Evolutionary conservation across 2,797 vertebrate species (phyloP).

Genomic region (Somateria mollissima): DNA sequence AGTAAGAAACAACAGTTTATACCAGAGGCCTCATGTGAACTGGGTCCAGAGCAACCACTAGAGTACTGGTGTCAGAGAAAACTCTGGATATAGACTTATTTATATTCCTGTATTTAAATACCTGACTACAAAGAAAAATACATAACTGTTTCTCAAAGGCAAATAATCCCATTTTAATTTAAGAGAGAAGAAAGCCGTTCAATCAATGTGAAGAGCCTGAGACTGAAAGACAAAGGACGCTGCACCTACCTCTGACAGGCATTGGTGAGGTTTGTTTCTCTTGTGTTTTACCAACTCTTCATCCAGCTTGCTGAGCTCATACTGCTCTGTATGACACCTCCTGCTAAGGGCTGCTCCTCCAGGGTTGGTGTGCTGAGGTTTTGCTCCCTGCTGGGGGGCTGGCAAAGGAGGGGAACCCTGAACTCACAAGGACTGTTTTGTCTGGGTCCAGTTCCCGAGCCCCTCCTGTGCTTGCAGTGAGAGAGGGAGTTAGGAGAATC

Average conservation of each 20-base stretch:
- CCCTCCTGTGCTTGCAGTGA: background rate
- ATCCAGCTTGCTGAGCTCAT: background rate
- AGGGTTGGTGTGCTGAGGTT: background rate
- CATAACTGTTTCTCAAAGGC: background rate
- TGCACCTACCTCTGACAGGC: background rate
- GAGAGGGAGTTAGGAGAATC: too few relatives aligned
- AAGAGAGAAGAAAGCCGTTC: accelerated
- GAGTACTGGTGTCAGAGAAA: background rate
- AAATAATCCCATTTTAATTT: background rate
- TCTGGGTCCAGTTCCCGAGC: accelerated
- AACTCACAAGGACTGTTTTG: background rate
- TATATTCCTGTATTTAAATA: background rate
- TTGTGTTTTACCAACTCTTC: background rate
- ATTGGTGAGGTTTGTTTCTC: background rate
- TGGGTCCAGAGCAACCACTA: background rate
- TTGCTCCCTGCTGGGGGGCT: background rate
- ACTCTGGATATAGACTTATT: background rate
- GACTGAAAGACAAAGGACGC: background rate
- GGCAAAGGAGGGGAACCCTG: background rate
- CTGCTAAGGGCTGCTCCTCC: background rate
- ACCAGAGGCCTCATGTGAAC: background rate
- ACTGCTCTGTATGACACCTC: background rate
- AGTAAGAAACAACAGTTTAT: background rate
- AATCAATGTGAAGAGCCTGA: background rate
- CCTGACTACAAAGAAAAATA: background rate